Evolutionary conservation across 2,888 invertebrate species (phyloP), one percentile per base, ranked within the genome.

Genomic region (Andrena minutula): DNA sequence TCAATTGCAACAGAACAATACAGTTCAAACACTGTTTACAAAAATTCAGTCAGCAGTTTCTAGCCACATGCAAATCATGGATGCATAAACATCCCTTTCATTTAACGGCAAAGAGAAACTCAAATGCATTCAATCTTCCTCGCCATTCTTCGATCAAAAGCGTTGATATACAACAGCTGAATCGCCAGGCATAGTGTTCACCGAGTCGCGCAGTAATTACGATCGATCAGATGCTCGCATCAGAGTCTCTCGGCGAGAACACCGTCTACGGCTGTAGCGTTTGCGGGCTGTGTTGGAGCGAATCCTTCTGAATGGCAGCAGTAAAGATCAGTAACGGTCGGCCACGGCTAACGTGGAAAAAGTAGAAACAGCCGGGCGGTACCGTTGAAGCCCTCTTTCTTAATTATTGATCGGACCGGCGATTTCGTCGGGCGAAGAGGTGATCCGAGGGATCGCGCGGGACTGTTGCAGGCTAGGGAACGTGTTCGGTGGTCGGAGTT

Each of bases 401-500:
- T 79, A 82, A 86, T 86, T 84, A 86, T 86, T 79, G 70, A 84
- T 75, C 60, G 53, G 41, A 26, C 28, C 53, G 69, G 26, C 32
- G 49, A 41, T 79, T 76, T 71, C 61, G 66, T 12, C 47, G 47
- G 35, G 47, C 20, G 58, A 69, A 8, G 7, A 12, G 35, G 63
- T 26, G 30, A 61, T 58, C 53, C 10, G 26, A 20, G 41, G 51
- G 61, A 64, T 71, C 72, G 53, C 20, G 63, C 32, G 49, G 41
- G 63, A 53, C 72, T 66, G 70, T 84, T 49, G 47, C 47, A 32
- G 10, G 63, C 26, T 53, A 56, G 16, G n/a, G 23, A 65, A 64
- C 63, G 49, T 51, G 41, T 41, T 66, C 56, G 41, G 72, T 26
- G 70, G 26, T 30, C n/a, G 10, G 23, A 51, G n/a, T 30, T 30